A percentile compares a stretch with the other conserved stretches of the same genome.
These are phyloP conservation scores for Aphyosemion australe DNA, from an alignment of 2,113 vertebrate species.

Conservation along the genomic window DNA sequence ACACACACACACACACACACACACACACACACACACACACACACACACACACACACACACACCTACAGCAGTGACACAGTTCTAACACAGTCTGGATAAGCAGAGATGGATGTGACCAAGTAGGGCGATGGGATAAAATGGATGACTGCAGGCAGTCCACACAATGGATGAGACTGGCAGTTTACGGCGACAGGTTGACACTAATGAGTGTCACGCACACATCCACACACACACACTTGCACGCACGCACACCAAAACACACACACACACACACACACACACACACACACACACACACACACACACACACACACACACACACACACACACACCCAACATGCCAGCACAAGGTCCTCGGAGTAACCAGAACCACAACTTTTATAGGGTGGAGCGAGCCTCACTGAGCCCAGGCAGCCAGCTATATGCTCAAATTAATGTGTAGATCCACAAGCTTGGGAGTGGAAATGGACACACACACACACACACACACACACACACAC, in stretches of 20 bases:
- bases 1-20: neutral
- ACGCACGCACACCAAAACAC: too few relatives aligned
- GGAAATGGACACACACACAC: constrained; percentile 23
- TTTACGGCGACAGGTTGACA: constrained; percentile 53
- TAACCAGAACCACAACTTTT: too few relatives aligned
- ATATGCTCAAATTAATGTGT: too few relatives aligned
- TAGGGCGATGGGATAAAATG: constrained; percentile 42
- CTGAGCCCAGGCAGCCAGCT: too few relatives aligned
- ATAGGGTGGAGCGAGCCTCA: too few relatives aligned
- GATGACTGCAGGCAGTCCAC: constrained; percentile 65
- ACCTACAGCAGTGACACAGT: constrained; percentile 31
- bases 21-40: constrained; percentile 9
- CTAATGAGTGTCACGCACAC: constrained; percentile 56
- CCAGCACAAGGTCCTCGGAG: too few relatives aligned
- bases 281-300: constrained; percentile 3
- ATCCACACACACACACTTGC: constrained; percentile 8
- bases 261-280: neutral
- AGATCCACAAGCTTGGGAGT: too few relatives aligned
- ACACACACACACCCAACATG: too few relatives aligned
- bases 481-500: constrained; percentile 12
- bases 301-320: constrained; percentile 4
- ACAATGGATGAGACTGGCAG: constrained; percentile 64
- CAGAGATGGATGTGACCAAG: constrained; percentile 64
- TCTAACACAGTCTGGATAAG: constrained; percentile 46
- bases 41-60: constrained; percentile 8